Evolutionary conservation across 2,888 invertebrate genomes (phyloP), one percentile per base, ranked within the genome.

Genomic region (Ptilodon capucinus): DNA sequence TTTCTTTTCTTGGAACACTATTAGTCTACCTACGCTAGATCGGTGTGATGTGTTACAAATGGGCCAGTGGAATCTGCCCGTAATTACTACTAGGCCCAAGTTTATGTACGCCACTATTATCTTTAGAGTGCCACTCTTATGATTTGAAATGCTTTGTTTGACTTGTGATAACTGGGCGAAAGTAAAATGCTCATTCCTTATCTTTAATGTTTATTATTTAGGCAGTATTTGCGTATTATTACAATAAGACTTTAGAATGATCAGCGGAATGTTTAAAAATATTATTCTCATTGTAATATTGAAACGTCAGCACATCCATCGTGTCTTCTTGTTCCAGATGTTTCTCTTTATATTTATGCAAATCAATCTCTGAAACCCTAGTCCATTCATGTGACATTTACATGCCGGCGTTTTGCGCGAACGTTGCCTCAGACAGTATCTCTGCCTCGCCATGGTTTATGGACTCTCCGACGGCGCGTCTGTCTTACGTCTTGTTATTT

Each of bases 31-130:
- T 52, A 52, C 54, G 65, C 61, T 59, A 64, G 68, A 66, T 61
- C 60, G 57, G 64, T 65, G 60, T 55, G 58, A 58, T 63, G 53
- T 67, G 69, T 70, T 61, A 44, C n/a, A 79, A 74, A 67, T 74
- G 51, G 74, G 66, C 55, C 77, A 75, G 60, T 66, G 76, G 79
- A 81, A 79, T 72, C 70, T 76, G 65, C 77, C 76, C 32, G 60
- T 51, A 50, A 8, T 16, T 7, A 25, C 14, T 40, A 45, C 58
- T 49, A 63, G 52, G 55, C 48, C 53, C 54, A 57, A 59, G 58
- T 68, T 60, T 63, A 57, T 62, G 40, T 46, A 38, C 30, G 23
- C 23, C 42, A 48, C 36, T 46, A 54, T 55, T 63, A 62, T 65
- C 59, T 60, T 52, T 56, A 40, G 40, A 59, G 54, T 55, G 48